phyloP scores from a whole-genome alignment of 2,113 vertebrate species.

The Triplophysa dalaica region DNA sequence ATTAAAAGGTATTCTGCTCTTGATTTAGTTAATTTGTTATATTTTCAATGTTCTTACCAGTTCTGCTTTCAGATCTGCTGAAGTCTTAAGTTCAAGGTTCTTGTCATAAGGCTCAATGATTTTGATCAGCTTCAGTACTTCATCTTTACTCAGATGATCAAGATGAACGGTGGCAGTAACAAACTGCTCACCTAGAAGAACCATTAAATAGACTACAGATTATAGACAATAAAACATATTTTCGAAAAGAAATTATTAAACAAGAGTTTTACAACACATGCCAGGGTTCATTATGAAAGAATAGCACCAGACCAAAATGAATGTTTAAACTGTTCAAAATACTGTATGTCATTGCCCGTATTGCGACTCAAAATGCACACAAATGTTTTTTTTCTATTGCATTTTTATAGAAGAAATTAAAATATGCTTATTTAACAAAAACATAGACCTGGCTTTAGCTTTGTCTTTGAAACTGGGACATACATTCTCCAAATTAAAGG shows the following conservation, averaged over 20 bases:
- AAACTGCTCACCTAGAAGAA: slow-evolving; percentile 66
- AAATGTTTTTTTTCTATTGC: too few species aligned
- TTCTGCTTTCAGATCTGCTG: slow-evolving; percentile 53
- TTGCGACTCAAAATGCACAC: too few species aligned
- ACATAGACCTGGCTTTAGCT: too few species aligned
- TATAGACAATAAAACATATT: not conserved
- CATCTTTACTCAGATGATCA: slow-evolving; percentile 64
- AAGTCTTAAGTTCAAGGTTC: slow-evolving; percentile 70
- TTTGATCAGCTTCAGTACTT: slow-evolving; percentile 64
- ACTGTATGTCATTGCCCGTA: too few species aligned
- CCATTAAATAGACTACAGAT: not conserved
- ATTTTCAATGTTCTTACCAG: slow-evolving; percentile 30
- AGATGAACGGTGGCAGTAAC: slow-evolving; percentile 72
- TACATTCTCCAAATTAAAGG: too few species aligned
- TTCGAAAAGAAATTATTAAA: too few species aligned
- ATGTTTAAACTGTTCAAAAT: too few species aligned
- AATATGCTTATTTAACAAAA: too few species aligned
- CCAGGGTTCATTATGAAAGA: too few species aligned
- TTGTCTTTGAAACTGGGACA: too few species aligned
- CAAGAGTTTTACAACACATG: not conserved
- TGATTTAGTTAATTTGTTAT: not conserved
- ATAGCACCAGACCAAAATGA: too few species aligned
- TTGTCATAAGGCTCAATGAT: slow-evolving; percentile 68
- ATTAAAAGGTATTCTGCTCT: not conserved
- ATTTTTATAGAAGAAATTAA: too few species aligned